phyloP scores from a whole-genome alignment of 1,140 invertebrate species.

The Pseudomyrmex pallidus region DNA sequence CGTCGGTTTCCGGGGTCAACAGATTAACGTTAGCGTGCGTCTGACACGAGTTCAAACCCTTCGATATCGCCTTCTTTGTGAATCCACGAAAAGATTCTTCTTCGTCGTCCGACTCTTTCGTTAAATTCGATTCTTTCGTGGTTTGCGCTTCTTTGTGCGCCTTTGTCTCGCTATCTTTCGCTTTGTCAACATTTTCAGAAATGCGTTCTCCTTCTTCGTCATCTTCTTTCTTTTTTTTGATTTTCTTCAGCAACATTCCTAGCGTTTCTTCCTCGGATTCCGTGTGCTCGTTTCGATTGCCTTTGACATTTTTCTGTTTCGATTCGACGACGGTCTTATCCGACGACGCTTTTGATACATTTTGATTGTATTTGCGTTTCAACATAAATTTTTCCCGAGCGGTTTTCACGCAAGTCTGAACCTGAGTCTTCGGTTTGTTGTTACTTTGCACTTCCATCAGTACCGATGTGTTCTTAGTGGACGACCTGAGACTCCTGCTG shows the following conservation, averaged over 20 bases:
- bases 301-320: conserved; percentile 64
- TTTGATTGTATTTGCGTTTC: conserved; percentile 71
- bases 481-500: conserved; percentile 75
- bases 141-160: conserved; percentile 16
- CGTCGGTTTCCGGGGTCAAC: conserved; percentile 41
- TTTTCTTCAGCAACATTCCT: conserved; percentile 76
- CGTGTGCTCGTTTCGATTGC: conserved; percentile 55
- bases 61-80: conserved; percentile 81
- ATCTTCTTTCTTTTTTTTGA: conserved; percentile 77
- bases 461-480: conserved; percentile 65
- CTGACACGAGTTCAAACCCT: conserved; percentile 76
- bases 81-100: conserved; percentile 86
- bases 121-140: conserved; percentile 48
- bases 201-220: conserved; percentile 61
- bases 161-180: conserved; percentile 41
- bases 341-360: conserved; percentile 35
- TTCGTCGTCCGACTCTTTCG: conserved; percentile 84
- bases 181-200: neutral
- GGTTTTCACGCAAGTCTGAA: conserved; percentile 61
- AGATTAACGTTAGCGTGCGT: conserved; percentile 74
- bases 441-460: conserved; percentile 61
- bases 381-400: conserved; percentile 62
- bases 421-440: conserved; percentile 60
- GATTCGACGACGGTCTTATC: conserved; percentile 48
- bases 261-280: conserved; percentile 81